Evolutionary conservation across 2,888 invertebrate genomes (phyloP).

Genomic region (Himalopsyche tibetana): DNA sequence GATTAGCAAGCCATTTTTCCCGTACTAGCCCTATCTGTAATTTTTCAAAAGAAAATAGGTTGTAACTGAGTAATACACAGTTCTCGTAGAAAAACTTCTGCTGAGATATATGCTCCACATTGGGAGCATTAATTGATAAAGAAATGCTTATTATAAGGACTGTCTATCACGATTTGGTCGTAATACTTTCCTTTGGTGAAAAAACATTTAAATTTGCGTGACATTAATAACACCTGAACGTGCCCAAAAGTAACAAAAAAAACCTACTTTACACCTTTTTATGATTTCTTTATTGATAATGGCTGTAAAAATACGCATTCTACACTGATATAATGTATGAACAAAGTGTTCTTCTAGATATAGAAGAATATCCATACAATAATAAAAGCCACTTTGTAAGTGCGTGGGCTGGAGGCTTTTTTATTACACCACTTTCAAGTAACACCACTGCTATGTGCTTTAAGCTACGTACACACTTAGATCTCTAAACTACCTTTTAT

Average conservation of each 20-base stretch:
- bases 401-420: slow-evolving; percentile 21
- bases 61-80: no score
- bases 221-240: neutral
- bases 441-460: slow-evolving; percentile 21
- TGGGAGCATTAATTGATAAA: no score
- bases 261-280: neutral
- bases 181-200: no score
- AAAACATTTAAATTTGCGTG: no score
- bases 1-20: no score
- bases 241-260: neutral
- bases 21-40: no score
- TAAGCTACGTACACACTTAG: slow-evolving; percentile 3
- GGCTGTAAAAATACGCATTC: neutral
- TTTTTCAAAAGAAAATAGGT: no score
- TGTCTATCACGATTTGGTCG: no score
- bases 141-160: no score
- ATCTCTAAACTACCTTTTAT: slow-evolving; percentile 29
- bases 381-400: slow-evolving; percentile 15
- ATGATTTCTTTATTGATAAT: slow-evolving; percentile 10
- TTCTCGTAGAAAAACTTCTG: no score
- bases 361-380: slow-evolving; percentile 25
- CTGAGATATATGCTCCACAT: no score
- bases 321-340: slow-evolving; percentile 16
- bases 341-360: neutral
- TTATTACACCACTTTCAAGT: slow-evolving; percentile 30